phyloP scores from a whole-genome alignment of 2,888 invertebrate species.

The Cylloceria caligata region DNA sequence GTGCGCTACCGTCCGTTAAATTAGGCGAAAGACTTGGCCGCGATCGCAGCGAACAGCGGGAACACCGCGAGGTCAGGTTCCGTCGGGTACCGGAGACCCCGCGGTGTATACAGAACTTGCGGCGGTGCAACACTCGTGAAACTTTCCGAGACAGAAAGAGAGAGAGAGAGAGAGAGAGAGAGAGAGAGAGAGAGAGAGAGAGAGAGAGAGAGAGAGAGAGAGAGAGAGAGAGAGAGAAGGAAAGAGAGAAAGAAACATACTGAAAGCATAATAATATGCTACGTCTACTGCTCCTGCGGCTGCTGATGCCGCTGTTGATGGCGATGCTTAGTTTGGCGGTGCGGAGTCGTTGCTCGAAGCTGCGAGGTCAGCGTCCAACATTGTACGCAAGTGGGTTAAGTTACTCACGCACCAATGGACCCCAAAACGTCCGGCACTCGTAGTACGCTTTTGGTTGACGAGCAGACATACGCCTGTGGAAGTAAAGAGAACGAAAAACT shows the following conservation, averaged over 20 bases:
- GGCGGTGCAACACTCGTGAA: constrained; percentile 32
- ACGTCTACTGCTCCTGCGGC: too few relatives aligned
- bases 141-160: constrained; percentile 1
- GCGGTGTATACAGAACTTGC: constrained; percentile 68
- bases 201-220: too few relatives aligned
- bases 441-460: not conserved
- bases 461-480: not conserved
- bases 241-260: not conserved
- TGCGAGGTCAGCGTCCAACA: constrained; percentile 72
- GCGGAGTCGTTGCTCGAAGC: constrained; percentile 10
- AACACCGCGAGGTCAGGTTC: constrained; percentile 68
- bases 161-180: too few relatives aligned
- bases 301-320: constrained; percentile 21
- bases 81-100: constrained; percentile 68
- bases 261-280: constrained; percentile 28
- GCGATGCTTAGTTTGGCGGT: constrained; percentile 29
- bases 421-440: not conserved
- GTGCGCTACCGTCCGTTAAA: constrained; percentile 78
- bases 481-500: not conserved
- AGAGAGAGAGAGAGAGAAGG: not conserved
- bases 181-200: not conserved
- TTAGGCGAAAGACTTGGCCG: constrained; percentile 78
- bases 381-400: constrained; percentile 75
- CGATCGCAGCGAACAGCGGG: constrained; percentile 56
- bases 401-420: constrained; percentile 66